A percentile compares a stretch with the other conserved stretches of the same genome.
phyloP scores from a whole-genome alignment of 64 coral and sea anemone species.

The Stichodactyla mertensii region DNA sequence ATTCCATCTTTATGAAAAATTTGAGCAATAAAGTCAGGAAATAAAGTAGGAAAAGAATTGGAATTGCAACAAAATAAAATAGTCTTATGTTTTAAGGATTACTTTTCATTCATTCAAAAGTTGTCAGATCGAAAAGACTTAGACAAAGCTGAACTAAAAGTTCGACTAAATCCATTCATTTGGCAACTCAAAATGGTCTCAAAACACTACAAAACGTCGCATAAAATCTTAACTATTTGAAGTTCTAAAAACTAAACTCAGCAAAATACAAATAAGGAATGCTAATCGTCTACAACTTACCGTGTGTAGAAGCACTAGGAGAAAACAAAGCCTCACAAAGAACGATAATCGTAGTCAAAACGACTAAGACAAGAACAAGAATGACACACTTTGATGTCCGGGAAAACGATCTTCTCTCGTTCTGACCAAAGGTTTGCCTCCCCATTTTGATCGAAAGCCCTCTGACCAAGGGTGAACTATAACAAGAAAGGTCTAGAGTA shows the following conservation, averaged over 20 bases:
- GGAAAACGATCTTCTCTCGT: background rate
- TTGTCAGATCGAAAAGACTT: background rate
- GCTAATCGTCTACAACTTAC: background rate
- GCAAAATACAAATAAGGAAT: background rate
- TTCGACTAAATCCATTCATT: background rate
- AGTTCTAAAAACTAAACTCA: background rate
- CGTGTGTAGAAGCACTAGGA: background rate
- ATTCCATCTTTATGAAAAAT: background rate
- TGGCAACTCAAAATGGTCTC: background rate
- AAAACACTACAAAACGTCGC: background rate
- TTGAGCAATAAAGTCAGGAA: background rate
- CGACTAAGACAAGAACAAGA: background rate
- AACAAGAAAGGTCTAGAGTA: background rate
- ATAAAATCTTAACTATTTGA: background rate
- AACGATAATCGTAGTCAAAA: slow-evolving; percentile 8
- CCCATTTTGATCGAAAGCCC: background rate
- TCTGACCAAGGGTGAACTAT: background rate
- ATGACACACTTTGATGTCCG: background rate
- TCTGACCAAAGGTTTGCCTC: background rate
- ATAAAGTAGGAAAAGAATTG: background rate
- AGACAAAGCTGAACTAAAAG: background rate
- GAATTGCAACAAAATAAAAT: background rate
- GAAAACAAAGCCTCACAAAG: slow-evolving; percentile 20
- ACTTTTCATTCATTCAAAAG: background rate
- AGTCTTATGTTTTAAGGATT: background rate